phyloP scores from a whole-genome alignment of 1,140 invertebrate genomes.

The Musca vetustissima region DNA sequence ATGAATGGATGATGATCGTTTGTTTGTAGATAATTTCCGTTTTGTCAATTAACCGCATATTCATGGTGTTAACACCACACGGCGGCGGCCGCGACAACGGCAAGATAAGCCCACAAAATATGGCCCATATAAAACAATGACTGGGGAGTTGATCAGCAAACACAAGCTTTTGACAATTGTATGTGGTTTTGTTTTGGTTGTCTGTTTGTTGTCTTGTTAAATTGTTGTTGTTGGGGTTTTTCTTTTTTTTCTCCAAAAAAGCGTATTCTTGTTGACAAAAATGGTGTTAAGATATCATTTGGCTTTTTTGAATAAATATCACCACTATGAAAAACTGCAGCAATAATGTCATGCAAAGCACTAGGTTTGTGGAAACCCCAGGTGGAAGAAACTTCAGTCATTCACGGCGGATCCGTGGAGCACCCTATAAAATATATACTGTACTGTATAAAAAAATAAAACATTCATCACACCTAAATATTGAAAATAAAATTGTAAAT shows the following conservation, averaged over 20 bases:
- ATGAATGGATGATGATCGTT: not conserved
- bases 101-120: not conserved
- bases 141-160: not conserved
- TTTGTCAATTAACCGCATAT: constrained; percentile 21
- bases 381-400: no score
- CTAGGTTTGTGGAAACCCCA: no score
- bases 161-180: constrained; percentile 1
- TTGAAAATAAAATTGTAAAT: no score
- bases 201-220: no score
- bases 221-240: no score
- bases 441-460: no score
- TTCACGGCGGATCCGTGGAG: no score
- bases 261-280: not conserved
- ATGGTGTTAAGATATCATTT: constrained; percentile 23
- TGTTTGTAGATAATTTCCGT: constrained; percentile 21
- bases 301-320: not conserved
- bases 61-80: not conserved
- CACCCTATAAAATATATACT: no score
- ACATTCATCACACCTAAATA: no score
- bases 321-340: not conserved
- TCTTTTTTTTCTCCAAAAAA: no score
- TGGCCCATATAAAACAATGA: constrained; percentile 1
- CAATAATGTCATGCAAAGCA: not conserved
- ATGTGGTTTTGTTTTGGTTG: no score
- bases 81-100: no score